Evolutionary conservation across 2,797 vertebrate genomes (phyloP).

Genomic region (Sebastes diploproa): DNA sequence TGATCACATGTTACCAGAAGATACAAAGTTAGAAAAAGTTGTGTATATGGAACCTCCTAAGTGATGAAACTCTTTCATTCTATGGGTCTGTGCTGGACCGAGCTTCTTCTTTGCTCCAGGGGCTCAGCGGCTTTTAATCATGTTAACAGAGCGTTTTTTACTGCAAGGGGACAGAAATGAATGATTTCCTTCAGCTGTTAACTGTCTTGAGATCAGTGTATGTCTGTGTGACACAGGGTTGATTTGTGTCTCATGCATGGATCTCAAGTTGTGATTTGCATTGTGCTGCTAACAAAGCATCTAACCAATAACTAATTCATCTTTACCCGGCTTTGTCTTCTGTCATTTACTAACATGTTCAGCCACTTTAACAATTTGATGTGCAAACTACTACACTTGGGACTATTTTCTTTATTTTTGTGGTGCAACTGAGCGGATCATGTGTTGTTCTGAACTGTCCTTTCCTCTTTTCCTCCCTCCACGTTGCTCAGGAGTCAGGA

Average conservation of each 20-base stretch:
- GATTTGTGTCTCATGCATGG: conserved; percentile 41
- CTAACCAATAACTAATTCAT: background rate
- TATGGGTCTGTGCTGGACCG: conserved; percentile 41
- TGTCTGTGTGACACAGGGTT: background rate
- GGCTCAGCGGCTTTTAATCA: conserved; percentile 42
- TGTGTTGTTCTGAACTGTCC: conserved; percentile 46
- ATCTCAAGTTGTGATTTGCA: conserved; percentile 27
- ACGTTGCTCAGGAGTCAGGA: conserved; percentile 70
- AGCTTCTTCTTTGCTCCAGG: conserved; percentile 49
- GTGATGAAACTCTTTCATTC: conserved; percentile 55
- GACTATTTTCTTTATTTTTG: conserved; percentile 1
- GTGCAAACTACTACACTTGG: background rate
- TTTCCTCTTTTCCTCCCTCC: conserved; percentile 43
- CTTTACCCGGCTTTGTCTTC: background rate
- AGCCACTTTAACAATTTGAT: background rate
- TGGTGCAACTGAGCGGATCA: background rate
- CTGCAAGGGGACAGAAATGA: background rate
- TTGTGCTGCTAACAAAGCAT: conserved; percentile 25
- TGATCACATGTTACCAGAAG: background rate
- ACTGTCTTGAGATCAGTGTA: conserved; percentile 39
- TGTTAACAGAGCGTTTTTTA: background rate
- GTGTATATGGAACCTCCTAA: conserved; percentile 40
- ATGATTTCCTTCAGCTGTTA: conserved; percentile 7
- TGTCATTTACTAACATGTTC: conserved; percentile 44
- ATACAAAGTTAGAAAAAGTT: background rate